phyloP scores from a whole-genome alignment of 2,888 invertebrate species.

The Chrysodeixis includens region DNA sequence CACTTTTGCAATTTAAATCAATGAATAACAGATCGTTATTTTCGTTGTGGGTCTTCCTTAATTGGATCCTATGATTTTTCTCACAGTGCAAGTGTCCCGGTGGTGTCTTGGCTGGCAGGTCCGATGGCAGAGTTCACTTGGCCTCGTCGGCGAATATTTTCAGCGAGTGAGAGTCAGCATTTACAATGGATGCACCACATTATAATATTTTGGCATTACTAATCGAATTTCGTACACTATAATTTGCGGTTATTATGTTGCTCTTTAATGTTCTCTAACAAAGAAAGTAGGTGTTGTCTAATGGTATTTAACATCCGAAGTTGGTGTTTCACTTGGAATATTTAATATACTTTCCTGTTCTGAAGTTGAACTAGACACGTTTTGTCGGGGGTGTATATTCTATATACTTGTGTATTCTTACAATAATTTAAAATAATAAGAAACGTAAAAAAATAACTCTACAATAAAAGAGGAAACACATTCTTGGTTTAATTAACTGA shows the following conservation, averaged over 20 bases:
- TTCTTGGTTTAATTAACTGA: constrained; percentile 22
- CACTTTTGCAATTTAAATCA: constrained; percentile 80
- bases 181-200: constrained; percentile 40
- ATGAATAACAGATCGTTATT: constrained; percentile 74
- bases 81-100: constrained; percentile 16
- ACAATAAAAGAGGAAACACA: background rate
- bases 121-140: constrained; percentile 18
- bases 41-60: constrained; percentile 67
- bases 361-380: constrained; percentile 10
- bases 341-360: constrained; percentile 41
- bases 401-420: too few relatives aligned
- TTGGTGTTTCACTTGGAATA: constrained; percentile 37
- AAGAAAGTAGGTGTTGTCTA: constrained; percentile 53
- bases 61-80: constrained; percentile 64
- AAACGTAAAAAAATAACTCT: too few relatives aligned
- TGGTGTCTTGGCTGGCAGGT: constrained; percentile 7
- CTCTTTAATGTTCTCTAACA: constrained; percentile 47
- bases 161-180: constrained; percentile 33
- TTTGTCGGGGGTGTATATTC: too few relatives aligned
- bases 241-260: constrained; percentile 53
- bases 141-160: constrained; percentile 22
- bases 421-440: too few relatives aligned
- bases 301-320: constrained; percentile 26
- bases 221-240: constrained; percentile 48
- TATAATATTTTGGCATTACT: constrained; percentile 39